phyloP scores from a whole-genome alignment of 2,113 vertebrate genomes.

The Phycodurus eques region DNA sequence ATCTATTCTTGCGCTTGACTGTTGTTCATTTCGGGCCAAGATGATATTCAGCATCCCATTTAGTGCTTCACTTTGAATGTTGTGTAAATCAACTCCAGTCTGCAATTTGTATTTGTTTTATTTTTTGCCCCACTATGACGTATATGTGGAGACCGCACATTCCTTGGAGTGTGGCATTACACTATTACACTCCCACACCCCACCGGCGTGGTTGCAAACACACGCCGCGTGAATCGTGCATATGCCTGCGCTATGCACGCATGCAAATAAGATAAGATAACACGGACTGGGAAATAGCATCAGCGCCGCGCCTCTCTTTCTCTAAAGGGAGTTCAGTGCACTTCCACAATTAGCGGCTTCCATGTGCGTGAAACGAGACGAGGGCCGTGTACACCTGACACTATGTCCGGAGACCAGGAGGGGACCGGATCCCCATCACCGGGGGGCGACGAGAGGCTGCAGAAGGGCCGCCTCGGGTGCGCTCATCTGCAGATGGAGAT shows the following conservation, averaged over 20 bases:
- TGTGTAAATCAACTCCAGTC: too few relatives aligned
- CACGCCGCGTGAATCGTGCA: neutral
- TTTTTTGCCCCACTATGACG: too few relatives aligned
- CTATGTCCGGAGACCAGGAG: constrained; percentile 43
- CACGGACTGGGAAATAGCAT: constrained; percentile 4
- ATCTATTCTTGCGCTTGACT: too few relatives aligned
- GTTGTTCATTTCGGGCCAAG: too few relatives aligned
- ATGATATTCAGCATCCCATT: too few relatives aligned
- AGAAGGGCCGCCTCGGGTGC: constrained; percentile 27
- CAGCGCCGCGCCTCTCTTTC: constrained; percentile 25
- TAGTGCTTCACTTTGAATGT: too few relatives aligned
- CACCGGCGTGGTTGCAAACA: neutral
- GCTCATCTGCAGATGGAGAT: constrained; percentile 75
- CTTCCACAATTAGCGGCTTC: constrained; percentile 28
- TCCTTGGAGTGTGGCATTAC: neutral
- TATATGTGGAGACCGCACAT: neutral
- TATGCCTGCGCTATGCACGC: neutral
- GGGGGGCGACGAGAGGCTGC: constrained; percentile 20
- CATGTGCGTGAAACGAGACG: constrained; percentile 46
- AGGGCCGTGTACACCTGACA: constrained; percentile 34
- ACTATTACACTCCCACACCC: neutral
- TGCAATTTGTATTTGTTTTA: too few relatives aligned
- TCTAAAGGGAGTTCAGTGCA: neutral
- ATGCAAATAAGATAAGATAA: constrained; percentile 34
- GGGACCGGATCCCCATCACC: constrained; percentile 26